Base-by-base conservation (phyloP, 2,797 vertebrate genomes). In the Phrynocephalus forsythii region DNA sequence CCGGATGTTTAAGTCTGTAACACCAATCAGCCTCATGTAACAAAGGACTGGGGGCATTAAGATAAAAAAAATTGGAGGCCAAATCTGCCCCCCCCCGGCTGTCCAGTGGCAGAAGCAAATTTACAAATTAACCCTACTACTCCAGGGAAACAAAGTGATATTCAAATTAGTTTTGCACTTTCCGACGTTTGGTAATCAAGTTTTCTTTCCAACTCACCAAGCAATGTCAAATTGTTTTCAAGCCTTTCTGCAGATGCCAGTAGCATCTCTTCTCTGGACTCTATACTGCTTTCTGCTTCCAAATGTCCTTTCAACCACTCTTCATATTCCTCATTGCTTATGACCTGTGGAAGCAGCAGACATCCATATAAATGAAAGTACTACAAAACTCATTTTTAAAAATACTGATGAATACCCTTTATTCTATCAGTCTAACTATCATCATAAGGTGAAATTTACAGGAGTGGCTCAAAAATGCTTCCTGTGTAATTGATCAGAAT, bases 201-300 rank as follows among this genome's bases (percentile, higher is more conserved):
- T 63, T 84, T 67, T 83, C 85, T 90, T 91, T 81, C 60, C 67
- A 67, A 94, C 97, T n/a, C 95, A 98, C 99, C 99, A 5, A 99
- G 95, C 83, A 99, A 96, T 1, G 97, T 98, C 82, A 99, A 97
- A 84, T 98, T 91, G 0, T 94, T 98, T 95, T 99, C 99, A 93
- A 99, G 95, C 75, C 94, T 97, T 92, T 96, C 89, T 1, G 98
- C 97, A 11, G 99, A 99, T 76, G 98, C 97, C 80, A 97, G 95
- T 82, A 99, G 95, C 73, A 99, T 94, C 90, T 98, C 97, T 86
- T 99, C 98, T 89, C 97, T 95, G 89, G 97, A 97, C 93, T 99
- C 99, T 72, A 99, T 99, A 95, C 97, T 98, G 93, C 98, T 98
- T 95, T 99, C 99, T 7, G 98, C 99, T 94, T 97, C 92, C 92